phyloP scores from a whole-genome alignment of 2,797 vertebrate species.

The Setipinna tenuifilis region DNA sequence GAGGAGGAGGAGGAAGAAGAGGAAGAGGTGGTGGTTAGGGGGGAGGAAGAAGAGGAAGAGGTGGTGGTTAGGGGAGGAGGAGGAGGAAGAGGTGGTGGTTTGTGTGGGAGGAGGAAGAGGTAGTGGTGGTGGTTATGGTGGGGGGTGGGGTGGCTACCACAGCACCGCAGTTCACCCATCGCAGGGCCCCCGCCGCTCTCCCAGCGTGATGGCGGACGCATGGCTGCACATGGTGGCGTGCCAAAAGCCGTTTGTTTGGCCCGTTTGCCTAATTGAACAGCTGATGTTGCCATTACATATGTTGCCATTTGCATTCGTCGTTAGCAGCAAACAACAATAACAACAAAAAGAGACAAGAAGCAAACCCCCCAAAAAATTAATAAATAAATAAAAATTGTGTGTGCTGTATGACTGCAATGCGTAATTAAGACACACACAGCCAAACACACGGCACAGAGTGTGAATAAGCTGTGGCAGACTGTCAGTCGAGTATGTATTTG shows the following conservation, averaged over 20 bases:
- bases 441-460: conserved; percentile 52
- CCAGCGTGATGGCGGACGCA: conserved; percentile 72
- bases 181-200: conserved; percentile 13
- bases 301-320: conserved; percentile 76
- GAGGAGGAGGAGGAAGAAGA: not conserved
- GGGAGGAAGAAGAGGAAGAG: not conserved
- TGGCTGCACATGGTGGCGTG: conserved; percentile 75
- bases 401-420: conserved; percentile 66
- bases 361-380: not conserved
- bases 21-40: not conserved
- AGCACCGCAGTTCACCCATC: not conserved
- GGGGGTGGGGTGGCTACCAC: conserved; percentile 2
- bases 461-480: conserved; percentile 44
- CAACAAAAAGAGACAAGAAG: conserved; percentile 22
- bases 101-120: not conserved
- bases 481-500: conserved; percentile 47
- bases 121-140: not conserved
- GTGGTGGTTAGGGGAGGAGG: not conserved
- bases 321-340: conserved; percentile 32
- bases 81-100: no score
- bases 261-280: conserved; percentile 80
- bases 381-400: not conserved
- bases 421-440: conserved; percentile 63
- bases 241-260: conserved; percentile 72
- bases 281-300: conserved; percentile 77